Conservation (phyloP, 2,888 invertebrate genomes). For the Nyleta sp. region DNA sequence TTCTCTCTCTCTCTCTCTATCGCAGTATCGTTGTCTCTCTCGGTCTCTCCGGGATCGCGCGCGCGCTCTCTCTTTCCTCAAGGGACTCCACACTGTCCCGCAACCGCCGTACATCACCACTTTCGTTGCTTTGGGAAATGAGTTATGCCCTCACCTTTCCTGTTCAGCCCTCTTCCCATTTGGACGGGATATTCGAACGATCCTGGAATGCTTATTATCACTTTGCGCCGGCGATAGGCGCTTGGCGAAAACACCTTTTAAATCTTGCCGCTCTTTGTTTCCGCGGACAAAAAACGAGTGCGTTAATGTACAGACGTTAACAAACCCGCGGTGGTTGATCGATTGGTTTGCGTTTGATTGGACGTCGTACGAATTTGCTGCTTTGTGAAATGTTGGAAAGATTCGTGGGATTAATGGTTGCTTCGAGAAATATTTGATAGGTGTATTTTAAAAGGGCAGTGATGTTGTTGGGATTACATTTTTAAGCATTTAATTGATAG, state of each 20-base stretch:
- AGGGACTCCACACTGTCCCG: conserved; percentile 68
- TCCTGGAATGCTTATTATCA: conserved; percentile 65
- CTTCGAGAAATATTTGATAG: too few species aligned
- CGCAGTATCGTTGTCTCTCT: not conserved
- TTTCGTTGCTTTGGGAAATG: conserved; percentile 71
- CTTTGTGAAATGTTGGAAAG: too few species aligned
- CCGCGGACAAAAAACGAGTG: conserved; percentile 16
- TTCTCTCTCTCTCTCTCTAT: conserved; percentile 4
- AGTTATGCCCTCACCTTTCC: conserved; percentile 73
- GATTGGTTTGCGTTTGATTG: too few species aligned
- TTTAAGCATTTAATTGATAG: too few species aligned
- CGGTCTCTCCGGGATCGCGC: not conserved
- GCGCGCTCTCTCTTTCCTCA: conserved; percentile 36
- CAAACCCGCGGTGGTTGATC: conserved; percentile 15
- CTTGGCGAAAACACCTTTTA: conserved; percentile 56
- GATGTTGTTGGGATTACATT: too few species aligned
- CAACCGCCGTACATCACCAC: conserved; percentile 78
- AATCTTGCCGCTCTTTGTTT: conserved; percentile 43
- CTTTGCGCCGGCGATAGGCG: conserved; percentile 45
- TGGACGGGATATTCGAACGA: conserved; percentile 58
- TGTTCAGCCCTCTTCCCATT: conserved; percentile 57
- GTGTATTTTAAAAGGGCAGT: too few species aligned
- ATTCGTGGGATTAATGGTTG: too few species aligned
- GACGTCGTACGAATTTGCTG: too few species aligned
- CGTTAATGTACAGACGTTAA: conserved; percentile 33